Evolutionary conservation across 2,113 vertebrate genomes (phyloP).

Genomic region (Laticauda colubrina): DNA sequence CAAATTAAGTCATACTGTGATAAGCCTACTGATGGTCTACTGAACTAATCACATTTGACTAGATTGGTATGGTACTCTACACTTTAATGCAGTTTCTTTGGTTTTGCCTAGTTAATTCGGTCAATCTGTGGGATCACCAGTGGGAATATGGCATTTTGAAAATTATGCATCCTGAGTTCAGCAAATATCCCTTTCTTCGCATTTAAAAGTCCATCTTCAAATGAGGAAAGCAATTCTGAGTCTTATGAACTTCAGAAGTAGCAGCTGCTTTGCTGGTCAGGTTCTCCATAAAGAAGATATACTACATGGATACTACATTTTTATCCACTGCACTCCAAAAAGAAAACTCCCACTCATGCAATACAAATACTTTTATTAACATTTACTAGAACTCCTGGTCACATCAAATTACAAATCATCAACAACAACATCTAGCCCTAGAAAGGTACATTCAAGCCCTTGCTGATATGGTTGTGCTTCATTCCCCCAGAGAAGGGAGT

Average conservation of each 20-base stretch:
- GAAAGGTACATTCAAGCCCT: not conserved
- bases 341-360: slow-evolving; percentile 41
- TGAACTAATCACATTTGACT: not conserved
- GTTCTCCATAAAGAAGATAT: not conserved
- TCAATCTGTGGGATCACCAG: not conserved
- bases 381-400: slow-evolving; percentile 37
- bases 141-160: not conserved
- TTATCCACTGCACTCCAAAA: slow-evolving; percentile 45
- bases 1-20: not conserved
- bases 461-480: slow-evolving; percentile 26
- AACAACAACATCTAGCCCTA: not conserved
- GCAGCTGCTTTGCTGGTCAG: not conserved
- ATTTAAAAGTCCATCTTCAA: not conserved
- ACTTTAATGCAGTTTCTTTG: not conserved
- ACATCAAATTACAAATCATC: slow-evolving; percentile 12
- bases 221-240: not conserved
- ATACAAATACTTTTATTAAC: slow-evolving; percentile 62
- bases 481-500: not conserved
- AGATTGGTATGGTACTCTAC: not conserved
- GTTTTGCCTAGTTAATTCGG: not conserved
- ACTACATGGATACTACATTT: not conserved
- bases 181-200: not conserved
- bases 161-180: not conserved
- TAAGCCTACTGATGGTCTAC: not conserved
- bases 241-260: too few relatives aligned